Evolutionary conservation across 2,888 invertebrate genomes (phyloP).

Genomic region (Hydrotaea diabolus): DNA sequence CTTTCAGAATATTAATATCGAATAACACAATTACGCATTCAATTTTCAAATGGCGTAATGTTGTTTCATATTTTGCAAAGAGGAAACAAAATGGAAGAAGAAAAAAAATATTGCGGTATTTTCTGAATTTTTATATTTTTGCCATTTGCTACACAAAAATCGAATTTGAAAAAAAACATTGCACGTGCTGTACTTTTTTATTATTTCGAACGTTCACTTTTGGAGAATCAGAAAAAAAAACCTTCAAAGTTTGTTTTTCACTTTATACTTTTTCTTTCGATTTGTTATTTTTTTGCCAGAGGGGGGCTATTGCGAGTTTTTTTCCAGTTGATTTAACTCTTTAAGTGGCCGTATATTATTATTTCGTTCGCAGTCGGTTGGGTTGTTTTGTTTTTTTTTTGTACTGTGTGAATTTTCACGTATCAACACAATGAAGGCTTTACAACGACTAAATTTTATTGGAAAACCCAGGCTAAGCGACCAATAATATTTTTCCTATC

Average conservation of each 20-base stretch:
- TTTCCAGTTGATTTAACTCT: neutral
- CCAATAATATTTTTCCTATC: slow-evolving; percentile 51
- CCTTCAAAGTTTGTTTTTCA: slow-evolving; percentile 42
- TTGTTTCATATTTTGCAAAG: no score
- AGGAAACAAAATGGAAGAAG: no score
- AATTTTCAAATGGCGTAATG: neutral
- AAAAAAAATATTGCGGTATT: slow-evolving; percentile 15
- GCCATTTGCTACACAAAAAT: slow-evolving; percentile 1
- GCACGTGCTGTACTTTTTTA: slow-evolving; percentile 49
- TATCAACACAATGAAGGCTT: slow-evolving; percentile 62
- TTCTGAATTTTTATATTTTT: slow-evolving; percentile 14
- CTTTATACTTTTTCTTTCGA: slow-evolving; percentile 4
- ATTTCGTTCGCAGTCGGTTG: neutral
- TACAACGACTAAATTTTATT: slow-evolving; percentile 56
- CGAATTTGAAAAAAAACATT: slow-evolving; percentile 7
- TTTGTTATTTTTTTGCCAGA: slow-evolving; percentile 2
- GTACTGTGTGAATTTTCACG: slow-evolving; percentile 41
- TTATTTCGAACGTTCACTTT: slow-evolving; percentile 7
- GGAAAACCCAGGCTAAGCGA: slow-evolving; percentile 46
- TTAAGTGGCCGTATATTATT: neutral
- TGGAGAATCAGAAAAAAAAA: slow-evolving; percentile 1
- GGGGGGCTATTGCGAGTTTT: neutral
- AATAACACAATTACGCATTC: slow-evolving; percentile 1
- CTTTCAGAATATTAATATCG: neutral
- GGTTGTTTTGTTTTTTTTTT: neutral